Evolutionary conservation across 2,797 vertebrate genomes (phyloP), one percentile per base, ranked within the genome.

Genomic region (Sciurus vulgaris): DNA sequence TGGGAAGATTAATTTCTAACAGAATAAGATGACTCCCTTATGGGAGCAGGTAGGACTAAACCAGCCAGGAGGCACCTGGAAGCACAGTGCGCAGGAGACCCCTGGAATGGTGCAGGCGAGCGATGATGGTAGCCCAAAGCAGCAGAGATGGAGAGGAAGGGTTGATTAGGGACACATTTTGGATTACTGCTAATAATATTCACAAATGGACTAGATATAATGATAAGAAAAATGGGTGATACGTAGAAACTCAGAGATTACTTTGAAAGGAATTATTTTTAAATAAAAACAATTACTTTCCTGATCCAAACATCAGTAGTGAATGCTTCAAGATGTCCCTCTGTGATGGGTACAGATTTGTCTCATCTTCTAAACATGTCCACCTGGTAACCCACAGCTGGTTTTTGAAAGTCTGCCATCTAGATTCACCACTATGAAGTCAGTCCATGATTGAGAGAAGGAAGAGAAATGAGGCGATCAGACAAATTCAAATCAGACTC

Each of bases 221-320:
- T 59, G 47, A 67, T 51, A 28, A 67, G 14, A 24, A 88, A 81
- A 87, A n/a, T 18, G 8, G 33, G 30, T 69, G 73, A 72, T 35
- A 38, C 5, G 18, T 28, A 59, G 22, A 82, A 91, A 33, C 22
- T 56, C 73, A 91, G 47, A 22, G 20, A 82, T 44, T 18, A 41
- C 73, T 86, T 69, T 85, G 59, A 86, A 84, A 91, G n/a, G 24
- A 87, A 70, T 59, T 81, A 11, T 24, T 78, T 73, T 67, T 35
- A 35, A 65, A 61, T 26, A 44, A 94, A 93, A 96, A 44, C 20
- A 74, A 69, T 41, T 65, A 38, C 15, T 69, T 86, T 91, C 44
- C 9, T 84, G 9, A 49, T 83, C 51, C 47, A 85, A 63, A 47
- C 47, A 76, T 86, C 44, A 88, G 69, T 17, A n/a, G 11, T 10